phyloP scores from a whole-genome alignment of 2,888 invertebrate species.

The Cephonodes hylas region DNA sequence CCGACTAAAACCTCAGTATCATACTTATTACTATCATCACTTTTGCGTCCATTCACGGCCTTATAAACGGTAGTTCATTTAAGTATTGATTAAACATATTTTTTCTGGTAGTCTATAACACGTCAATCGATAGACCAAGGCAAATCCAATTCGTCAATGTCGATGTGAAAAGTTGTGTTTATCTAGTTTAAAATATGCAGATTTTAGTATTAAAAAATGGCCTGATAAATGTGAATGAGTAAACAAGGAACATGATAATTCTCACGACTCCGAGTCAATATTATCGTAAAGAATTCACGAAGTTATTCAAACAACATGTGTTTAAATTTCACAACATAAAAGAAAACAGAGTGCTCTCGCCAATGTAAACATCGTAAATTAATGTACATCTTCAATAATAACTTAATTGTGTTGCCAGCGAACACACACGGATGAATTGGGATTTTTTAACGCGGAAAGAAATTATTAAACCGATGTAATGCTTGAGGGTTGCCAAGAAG shows the following conservation, averaged over 20 bases:
- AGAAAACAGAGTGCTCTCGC: neutral
- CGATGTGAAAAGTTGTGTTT: too few species aligned
- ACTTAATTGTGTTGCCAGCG: neutral
- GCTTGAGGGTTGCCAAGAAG: neutral
- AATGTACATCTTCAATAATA: neutral
- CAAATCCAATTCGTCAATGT: too few species aligned
- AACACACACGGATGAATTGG: neutral
- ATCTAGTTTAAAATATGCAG: too few species aligned
- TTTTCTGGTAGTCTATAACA: too few species aligned
- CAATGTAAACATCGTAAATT: neutral
- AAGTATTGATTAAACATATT: too few species aligned
- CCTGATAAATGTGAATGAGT: too few species aligned
- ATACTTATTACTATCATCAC: neutral
- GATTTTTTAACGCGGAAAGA: neutral
- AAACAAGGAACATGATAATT: too few species aligned
- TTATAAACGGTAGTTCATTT: too few species aligned
- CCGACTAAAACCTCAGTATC: too few species aligned
- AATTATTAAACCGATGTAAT: neutral
- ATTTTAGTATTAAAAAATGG: too few species aligned
- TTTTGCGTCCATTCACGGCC: too few species aligned
- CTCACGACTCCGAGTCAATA: neutral
- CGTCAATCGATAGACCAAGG: too few species aligned
- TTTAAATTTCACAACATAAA: neutral
- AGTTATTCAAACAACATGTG: neutral
- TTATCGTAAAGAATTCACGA: neutral